Evolutionary conservation across 1,140 invertebrate species (phyloP).

Genomic region (Agraylea sexmaculata): DNA sequence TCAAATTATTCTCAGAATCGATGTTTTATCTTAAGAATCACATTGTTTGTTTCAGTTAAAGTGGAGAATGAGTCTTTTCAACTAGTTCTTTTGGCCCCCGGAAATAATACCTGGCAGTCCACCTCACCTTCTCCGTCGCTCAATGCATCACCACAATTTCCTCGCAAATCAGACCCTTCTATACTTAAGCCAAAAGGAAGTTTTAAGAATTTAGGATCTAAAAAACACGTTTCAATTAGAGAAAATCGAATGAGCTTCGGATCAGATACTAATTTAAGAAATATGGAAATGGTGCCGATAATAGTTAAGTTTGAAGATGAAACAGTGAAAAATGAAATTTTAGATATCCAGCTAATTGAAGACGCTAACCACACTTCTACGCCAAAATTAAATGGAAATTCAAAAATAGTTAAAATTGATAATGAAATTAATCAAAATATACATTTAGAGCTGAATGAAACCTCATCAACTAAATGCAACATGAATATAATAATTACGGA

Average conservation of each 20-base stretch:
- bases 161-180: slow-evolving; percentile 16
- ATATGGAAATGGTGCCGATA: slow-evolving; percentile 12
- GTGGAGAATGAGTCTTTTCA: slow-evolving; percentile 26
- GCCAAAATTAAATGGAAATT: neutral
- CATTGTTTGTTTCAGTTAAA: slow-evolving; percentile 25
- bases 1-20: too few relatives aligned
- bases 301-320: slow-evolving; percentile 20
- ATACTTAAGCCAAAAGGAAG: slow-evolving; percentile 19
- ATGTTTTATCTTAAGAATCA: too few relatives aligned
- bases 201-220: slow-evolving; percentile 11
- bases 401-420: neutral
- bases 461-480: neutral
- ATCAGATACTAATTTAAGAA: slow-evolving; percentile 14
- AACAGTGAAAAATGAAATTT: slow-evolving; percentile 6
- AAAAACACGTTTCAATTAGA: slow-evolving; percentile 20
- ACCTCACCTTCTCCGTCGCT: slow-evolving; percentile 19
- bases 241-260: slow-evolving; percentile 17
- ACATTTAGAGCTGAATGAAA: neutral
- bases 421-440: too few relatives aligned
- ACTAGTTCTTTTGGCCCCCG: slow-evolving; percentile 19
- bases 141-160: slow-evolving; percentile 18
- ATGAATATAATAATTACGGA: neutral
- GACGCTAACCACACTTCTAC: too few relatives aligned
- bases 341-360: too few relatives aligned
- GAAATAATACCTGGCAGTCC: slow-evolving; percentile 13